Base-by-base conservation (phyloP, 2,888 invertebrate species). In the Norana najaformis region DNA sequence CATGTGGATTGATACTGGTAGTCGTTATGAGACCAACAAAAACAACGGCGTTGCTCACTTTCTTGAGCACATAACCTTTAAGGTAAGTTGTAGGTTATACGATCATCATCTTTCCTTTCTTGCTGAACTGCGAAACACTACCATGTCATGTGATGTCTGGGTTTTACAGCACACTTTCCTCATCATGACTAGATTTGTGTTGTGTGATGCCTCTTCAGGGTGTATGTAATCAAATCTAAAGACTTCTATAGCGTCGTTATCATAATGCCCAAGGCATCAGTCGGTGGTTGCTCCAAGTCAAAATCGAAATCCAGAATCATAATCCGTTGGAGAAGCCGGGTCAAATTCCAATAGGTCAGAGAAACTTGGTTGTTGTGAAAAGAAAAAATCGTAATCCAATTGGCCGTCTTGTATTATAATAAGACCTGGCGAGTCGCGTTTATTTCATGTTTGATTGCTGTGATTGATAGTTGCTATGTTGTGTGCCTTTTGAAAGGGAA, bases 1-100 rank as follows among this genome's bases (percentile, higher is more conserved):
- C 53, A 96, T 99, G 83, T 99, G 99, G 99, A 98, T 99, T 93
- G 99, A 99, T 96, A 98, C 99, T 92, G 99, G 99, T 23, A 99
- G 98, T 93, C 96, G 99, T 93, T 99, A 97, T 94, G 99, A 99
- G 95, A 97, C 96, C 92, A 97, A 97, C 90, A 96, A 97, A 93
- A 99, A 98, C 95, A 99, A 99, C 96, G 99, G 99, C 91, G 98
- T 98, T 20, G 99, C 99, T 16, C 99, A 99, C 95, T 99, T 99
- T 94, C 96, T 99, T 95, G 99, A 99, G 96, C 99, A 99, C 95
- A 99, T 99, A 99, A 98, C 98, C 90, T 99, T 99, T 95, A 97
- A 97, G 95, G 97, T 94, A 92, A 34, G 69, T 38, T 35, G 37
- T 37, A 37, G 47, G 34, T 38, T 1, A 37, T 5, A 36, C 14